These are phyloP conservation scores for Argyra leucocephala DNA, from an alignment of 2,888 invertebrate species.

Conservation along the genomic window DNA sequence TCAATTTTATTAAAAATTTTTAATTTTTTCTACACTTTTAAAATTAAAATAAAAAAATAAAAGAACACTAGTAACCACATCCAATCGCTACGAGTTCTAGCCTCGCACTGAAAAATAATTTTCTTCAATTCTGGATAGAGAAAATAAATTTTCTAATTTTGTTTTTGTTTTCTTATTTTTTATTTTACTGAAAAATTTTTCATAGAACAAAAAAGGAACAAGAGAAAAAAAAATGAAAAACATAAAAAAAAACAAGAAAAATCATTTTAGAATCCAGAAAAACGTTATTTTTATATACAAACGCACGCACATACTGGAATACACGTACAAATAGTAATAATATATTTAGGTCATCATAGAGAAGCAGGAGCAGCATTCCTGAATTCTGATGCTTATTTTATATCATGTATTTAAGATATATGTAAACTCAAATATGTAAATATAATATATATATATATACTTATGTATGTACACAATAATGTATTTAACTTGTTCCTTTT, in stretches of 20 bases:
- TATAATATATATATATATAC: too few relatives aligned
- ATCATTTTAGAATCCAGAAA: neutral
- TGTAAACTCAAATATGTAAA: too few relatives aligned
- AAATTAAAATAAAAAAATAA: neutral
- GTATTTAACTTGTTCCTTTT: too few relatives aligned
- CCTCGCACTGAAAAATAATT: slow-evolving; percentile 40
- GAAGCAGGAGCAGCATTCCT: too few relatives aligned
- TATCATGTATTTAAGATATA: too few relatives aligned
- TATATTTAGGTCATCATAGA: too few relatives aligned
- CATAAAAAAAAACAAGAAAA: neutral
- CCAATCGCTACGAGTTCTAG: slow-evolving; percentile 45
- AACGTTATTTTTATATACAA: neutral
- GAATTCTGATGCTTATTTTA: too few relatives aligned
- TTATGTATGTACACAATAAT: too few relatives aligned
- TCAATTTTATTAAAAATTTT: neutral
- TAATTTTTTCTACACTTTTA: neutral
- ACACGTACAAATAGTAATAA: too few relatives aligned
- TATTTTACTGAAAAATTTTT: neutral
- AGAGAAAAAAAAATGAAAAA: neutral
- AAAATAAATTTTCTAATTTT: neutral
- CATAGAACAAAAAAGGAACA: neutral
- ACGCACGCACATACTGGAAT: neutral
- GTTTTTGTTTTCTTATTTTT: neutral
- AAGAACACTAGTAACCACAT: slow-evolving; percentile 29
- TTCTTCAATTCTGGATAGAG: neutral